Percentiles rank a stretch among this genome's conserved stretches.
Evolutionary conservation across 2,888 invertebrate species (phyloP).

Genomic region (Anagyrus pseudococci): DNA sequence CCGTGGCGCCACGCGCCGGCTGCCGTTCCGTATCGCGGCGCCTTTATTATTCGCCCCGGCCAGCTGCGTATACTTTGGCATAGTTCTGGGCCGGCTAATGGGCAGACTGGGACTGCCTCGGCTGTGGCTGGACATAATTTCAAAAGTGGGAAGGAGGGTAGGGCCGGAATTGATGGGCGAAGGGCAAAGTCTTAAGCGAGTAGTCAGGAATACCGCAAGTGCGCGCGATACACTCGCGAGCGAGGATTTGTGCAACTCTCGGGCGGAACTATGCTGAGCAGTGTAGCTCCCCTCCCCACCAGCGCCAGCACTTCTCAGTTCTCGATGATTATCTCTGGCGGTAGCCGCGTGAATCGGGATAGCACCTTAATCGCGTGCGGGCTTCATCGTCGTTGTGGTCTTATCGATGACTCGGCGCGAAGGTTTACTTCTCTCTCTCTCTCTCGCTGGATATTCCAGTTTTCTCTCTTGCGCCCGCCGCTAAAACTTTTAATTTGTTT

Average conservation of each 20-base stretch:
- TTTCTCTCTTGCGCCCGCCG: neutral
- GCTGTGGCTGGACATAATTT: neutral
- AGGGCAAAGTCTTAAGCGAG: neutral
- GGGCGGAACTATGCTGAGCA: neutral
- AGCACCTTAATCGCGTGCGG: too few species aligned
- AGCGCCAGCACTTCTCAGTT: too few species aligned
- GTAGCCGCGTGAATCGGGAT: neutral
- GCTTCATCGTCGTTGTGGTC: too few species aligned
- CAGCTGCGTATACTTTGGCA: too few species aligned
- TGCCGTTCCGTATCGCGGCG: neutral
- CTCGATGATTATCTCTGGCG: neutral
- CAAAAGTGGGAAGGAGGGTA: neutral
- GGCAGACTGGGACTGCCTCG: neutral
- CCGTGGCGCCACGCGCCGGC: neutral
- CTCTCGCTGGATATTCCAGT: too few species aligned
- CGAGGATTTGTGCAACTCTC: neutral
- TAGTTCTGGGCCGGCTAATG: neutral
- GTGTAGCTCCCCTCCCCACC: neutral
- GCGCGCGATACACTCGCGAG: neutral
- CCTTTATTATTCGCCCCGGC: neutral
- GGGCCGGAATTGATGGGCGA: neutral
- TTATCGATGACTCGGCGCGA: neutral
- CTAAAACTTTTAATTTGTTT: neutral
- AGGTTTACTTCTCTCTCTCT: neutral
- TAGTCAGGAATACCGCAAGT: neutral